phyloP scores from a whole-genome alignment of 2,888 invertebrate species.

The Heterodera filipjevi region DNA sequence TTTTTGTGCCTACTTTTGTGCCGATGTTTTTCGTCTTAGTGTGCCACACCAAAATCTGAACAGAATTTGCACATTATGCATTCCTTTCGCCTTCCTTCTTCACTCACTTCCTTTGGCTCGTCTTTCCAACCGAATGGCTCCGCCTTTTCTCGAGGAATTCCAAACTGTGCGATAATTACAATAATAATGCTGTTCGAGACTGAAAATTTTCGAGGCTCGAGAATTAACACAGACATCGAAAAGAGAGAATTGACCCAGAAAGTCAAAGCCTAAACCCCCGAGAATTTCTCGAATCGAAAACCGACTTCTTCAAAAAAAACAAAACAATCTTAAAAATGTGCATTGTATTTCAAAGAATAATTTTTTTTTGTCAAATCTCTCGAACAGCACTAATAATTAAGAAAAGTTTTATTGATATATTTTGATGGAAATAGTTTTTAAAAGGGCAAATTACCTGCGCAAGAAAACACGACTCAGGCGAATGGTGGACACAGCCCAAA shows the following conservation, averaged over 20 bases:
- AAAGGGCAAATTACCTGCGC: slow-evolving; percentile 9
- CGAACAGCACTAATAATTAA: no score
- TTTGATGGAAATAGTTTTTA: no score
- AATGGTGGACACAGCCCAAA: slow-evolving; percentile 45
- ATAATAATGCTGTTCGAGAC: neutral
- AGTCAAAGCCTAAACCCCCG: no score
- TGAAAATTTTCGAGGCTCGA: no score
- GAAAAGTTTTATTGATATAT: no score
- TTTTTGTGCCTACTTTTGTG: slow-evolving; percentile 25
- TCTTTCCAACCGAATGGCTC: slow-evolving; percentile 53
- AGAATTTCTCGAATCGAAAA: no score
- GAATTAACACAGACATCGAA: no score
- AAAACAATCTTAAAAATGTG: no score
- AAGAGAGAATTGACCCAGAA: no score
- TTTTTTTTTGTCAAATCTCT: no score
- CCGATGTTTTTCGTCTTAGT: slow-evolving; percentile 49
- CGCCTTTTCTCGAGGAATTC: slow-evolving; percentile 42
- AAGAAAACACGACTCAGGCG: slow-evolving; percentile 55
- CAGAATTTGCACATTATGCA: neutral
- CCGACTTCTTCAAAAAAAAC: no score
- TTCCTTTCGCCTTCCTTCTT: neutral
- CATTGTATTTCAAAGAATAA: no score
- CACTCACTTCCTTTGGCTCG: slow-evolving; percentile 43
- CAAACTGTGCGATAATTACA: slow-evolving; percentile 42
- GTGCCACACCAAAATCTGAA: slow-evolving; percentile 47